Conservation (phyloP, 2,888 invertebrate genomes). For the Acronicta aceris region DNA sequence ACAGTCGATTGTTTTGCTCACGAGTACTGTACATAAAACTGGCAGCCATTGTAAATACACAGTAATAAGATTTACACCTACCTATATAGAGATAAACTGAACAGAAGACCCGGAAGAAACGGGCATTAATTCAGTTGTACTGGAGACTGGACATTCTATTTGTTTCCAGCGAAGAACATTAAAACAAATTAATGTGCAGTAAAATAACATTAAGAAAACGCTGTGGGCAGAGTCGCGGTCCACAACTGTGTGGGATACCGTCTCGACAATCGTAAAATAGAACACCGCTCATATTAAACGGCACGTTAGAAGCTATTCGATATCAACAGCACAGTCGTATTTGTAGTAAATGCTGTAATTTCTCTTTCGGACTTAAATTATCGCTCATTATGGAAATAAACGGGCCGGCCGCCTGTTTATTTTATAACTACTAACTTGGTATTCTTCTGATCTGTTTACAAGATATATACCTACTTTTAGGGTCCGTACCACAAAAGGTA, state of each 20-base stretch:
- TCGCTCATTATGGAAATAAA: constrained; percentile 31
- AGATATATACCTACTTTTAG: no score
- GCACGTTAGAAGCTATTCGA: constrained; percentile 33
- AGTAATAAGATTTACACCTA: constrained; percentile 41
- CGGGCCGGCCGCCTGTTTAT: constrained; percentile 18
- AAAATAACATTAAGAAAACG: constrained; percentile 60
- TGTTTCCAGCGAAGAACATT: constrained; percentile 54
- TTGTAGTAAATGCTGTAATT: constrained; percentile 36
- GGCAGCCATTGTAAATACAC: constrained; percentile 38
- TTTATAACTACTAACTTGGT: constrained; percentile 1
- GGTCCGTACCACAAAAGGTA: no score
- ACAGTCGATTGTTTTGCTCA: constrained; percentile 38
- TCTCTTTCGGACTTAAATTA: constrained; percentile 36
- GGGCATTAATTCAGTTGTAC: constrained; percentile 45
- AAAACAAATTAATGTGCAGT: constrained; percentile 66
- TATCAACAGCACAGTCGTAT: constrained; percentile 30
- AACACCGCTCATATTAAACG: constrained; percentile 39
- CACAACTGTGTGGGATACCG: constrained; percentile 48
- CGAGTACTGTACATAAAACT: constrained; percentile 27
- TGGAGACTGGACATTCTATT: constrained; percentile 35
- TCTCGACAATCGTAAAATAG: constrained; percentile 36
- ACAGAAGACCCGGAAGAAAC: constrained; percentile 42
- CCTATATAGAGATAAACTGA: constrained; percentile 29
- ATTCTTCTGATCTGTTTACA: constrained; percentile 5
- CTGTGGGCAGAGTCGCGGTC: constrained; percentile 55